A percentile compares a stretch with the other conserved stretches of the same genome.
Evolutionary conservation across 1,140 invertebrate genomes (phyloP).

Genomic region (Neotoxoptera formosana): DNA sequence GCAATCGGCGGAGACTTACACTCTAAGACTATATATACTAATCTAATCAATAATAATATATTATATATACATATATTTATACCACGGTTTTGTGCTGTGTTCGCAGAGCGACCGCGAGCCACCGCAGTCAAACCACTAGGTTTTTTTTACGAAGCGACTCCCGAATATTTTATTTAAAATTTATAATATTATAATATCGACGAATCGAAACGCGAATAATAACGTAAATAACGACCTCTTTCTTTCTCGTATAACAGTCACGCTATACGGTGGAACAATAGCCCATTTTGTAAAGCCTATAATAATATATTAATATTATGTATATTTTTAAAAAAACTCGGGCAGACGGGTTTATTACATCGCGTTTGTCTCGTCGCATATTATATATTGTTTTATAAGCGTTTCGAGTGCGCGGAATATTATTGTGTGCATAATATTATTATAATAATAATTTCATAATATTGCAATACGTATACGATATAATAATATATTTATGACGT

Average conservation of each 20-base stretch:
- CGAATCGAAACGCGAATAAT: constrained; percentile 9
- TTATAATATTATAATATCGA: constrained; percentile 1
- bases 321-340: neutral
- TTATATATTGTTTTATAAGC: neutral
- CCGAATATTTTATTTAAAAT: neutral
- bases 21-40: too few species aligned
- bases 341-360: constrained; percentile 14
- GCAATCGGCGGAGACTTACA: neutral
- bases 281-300: neutral
- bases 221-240: neutral
- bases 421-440: neutral
- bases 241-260: neutral
- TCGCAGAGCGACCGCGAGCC: neutral
- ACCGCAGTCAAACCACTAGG: too few species aligned
- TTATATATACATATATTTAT: neutral
- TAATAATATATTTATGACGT: too few species aligned
- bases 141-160: neutral
- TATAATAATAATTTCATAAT: neutral
- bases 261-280: neutral
- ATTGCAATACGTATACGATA: neutral
- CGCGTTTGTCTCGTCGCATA: neutral
- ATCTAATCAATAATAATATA: neutral
- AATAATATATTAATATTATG: neutral
- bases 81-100: neutral
- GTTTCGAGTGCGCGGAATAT: neutral